Evolutionary conservation across 2,113 vertebrate species (phyloP).

Genomic region (Elephantulus edwardii): DNA sequence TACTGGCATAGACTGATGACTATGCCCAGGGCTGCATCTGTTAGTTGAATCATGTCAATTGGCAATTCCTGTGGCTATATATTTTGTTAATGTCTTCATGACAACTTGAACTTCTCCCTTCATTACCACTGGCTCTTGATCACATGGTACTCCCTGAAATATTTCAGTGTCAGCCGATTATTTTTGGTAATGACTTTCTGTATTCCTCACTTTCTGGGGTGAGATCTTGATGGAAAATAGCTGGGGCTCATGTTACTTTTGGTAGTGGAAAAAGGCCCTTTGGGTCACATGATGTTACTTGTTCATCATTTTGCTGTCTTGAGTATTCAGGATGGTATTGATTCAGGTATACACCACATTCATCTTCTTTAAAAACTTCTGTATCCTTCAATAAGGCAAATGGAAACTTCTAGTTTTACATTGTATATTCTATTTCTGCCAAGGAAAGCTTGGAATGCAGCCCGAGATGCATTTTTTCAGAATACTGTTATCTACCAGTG

Average conservation of each 20-base stretch:
- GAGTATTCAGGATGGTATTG: background rate
- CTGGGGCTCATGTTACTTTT: background rate
- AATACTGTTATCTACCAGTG: background rate
- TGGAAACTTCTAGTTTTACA: background rate
- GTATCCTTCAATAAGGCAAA: background rate
- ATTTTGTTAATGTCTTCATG: no score
- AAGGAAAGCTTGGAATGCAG: background rate
- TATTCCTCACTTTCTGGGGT: background rate
- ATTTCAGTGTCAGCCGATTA: no score
- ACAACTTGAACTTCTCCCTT: no score
- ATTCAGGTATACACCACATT: background rate
- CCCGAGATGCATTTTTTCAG: no score
- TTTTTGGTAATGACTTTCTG: background rate
- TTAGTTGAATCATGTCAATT: no score
- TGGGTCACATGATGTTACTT: background rate
- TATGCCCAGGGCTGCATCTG: no score
- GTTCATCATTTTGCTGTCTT: background rate
- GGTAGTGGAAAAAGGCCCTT: background rate
- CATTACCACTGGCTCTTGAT: no score
- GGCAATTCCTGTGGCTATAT: no score
- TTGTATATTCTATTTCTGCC: background rate
- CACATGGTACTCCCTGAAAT: no score
- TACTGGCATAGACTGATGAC: no score
- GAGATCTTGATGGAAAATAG: background rate
- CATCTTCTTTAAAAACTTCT: background rate